Evolutionary conservation across 2,113 vertebrate species (phyloP), one percentile per base, ranked within the genome.

Genomic region (Agelaius tricolor): DNA sequence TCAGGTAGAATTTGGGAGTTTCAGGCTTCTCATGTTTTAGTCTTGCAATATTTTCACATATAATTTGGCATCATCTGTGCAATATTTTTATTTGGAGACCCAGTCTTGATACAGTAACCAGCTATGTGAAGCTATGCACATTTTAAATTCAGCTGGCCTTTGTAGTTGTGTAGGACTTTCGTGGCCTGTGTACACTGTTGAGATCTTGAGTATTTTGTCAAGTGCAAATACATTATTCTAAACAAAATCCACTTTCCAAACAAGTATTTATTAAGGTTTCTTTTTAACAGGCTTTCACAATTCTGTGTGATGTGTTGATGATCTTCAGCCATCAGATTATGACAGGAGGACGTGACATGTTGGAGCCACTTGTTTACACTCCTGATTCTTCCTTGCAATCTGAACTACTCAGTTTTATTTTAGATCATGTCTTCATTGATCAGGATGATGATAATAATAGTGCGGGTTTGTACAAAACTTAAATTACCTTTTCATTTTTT

Each of bases 261-360:
- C 57, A 88, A 74, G 13, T 90, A 41, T 31, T 97, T 65, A 90
- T 26, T 55, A 17, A 44, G 15, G 11, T 75, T 93, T 95, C 84
- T 91, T 91, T 88, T 90, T 84, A 85, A 63, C 94, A 99, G 99
- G 99, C 99, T 49, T 99, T 99, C 98, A 99, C 99, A 94, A 99
- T 99, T 97, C 98, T 99, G 1, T 99, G 99, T 97, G 99, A 99
- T 91, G 98, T 99, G 61, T 98, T 99, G 98, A 98, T 99, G 98
- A 99, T 99, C 98, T 99, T 99, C 98, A 99, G 99, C 97, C 99
- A 99, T 98, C 99, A 99, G 98, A 99, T 99, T 97, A 98, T 99
- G 97, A 98, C 99, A 59, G 99, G 99, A 94, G 99, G 99, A 55
- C 98, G 99, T 95, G 99, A 99, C 93, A 98, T 98, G 97, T 98